Conservation (phyloP, 2,888 invertebrate species). For the Acleris emargana region DNA sequence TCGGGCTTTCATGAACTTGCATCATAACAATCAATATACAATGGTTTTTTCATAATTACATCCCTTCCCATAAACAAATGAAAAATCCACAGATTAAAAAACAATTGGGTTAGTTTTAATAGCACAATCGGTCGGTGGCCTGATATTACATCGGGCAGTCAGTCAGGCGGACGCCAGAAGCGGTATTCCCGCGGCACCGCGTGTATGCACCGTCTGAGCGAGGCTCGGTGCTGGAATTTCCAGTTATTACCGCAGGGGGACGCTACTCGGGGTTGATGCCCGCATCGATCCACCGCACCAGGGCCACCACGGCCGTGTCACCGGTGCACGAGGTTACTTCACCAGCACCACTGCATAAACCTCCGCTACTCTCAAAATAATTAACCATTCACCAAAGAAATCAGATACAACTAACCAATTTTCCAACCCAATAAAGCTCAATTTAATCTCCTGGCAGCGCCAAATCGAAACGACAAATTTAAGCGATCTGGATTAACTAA, state of each 20-base stretch:
- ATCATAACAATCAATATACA: no score
- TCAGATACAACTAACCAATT: neutral
- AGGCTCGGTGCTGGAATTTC: conserved; percentile 74
- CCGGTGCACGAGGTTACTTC: conserved; percentile 72
- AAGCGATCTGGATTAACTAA: conserved; percentile 39
- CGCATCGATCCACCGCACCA: conserved; percentile 76
- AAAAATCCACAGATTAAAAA: no score
- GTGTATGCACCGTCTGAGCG: conserved; percentile 56
- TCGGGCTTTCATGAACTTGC: no score
- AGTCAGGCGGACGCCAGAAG: conserved; percentile 64
- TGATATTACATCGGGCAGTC: conserved; percentile 50
- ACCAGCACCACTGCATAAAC: conserved; percentile 61
- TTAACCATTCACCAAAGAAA: neutral
- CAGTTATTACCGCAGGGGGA: conserved; percentile 75
- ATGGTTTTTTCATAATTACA: no score
- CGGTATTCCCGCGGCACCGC: conserved; percentile 67
- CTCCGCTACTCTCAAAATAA: neutral
- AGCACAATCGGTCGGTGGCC: conserved; percentile 1
- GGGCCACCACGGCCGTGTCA: conserved; percentile 64
- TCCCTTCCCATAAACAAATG: no score
- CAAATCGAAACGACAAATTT: conserved; percentile 34
- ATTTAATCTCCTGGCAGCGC: conserved; percentile 5
- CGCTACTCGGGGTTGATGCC: conserved; percentile 75
- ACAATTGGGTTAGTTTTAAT: no score
- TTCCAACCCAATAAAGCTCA: neutral